Base-by-base conservation (phyloP, 1,140 invertebrate genomes). In the Anadara kagoshimensis region DNA sequence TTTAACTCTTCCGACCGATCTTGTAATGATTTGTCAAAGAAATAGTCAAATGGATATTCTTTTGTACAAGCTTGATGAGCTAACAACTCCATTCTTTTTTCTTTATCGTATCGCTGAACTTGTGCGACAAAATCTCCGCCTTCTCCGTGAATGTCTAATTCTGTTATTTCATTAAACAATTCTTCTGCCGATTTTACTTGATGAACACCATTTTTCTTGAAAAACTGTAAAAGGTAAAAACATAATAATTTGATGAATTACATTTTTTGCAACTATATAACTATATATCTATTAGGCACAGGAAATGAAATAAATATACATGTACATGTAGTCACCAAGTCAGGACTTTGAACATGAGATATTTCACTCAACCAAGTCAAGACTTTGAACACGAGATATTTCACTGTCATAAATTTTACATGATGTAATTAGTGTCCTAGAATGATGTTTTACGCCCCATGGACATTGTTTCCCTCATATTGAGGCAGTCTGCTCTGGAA, bases 111-210 rank as follows among this genome's bases (percentile, higher is more conserved):
- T 41, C 80, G 56, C 57, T 83, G 80, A 7, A 85, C 78, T 75
- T 85, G 81, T 10, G 80, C 69, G 5, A 75, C 58, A 73, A 90
- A 88, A 3, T 87, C 88, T 29, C 73, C 54, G 5, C 86, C 89
- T 56, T 85, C 72, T 45, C 87, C 88, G 10, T 80, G 54, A 24
- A 92, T 90, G 78, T 91, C 82, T 22, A 92, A 83, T 5, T 90
- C 91, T 22, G 93, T 94, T 11, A 95, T 92, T 11, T 91, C 88
- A 76, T 93, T 93, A 79, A 96, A 95, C 5, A 95, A 84, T 67
- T 94, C 91, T 77, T 94, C 92, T 66, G 92, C 88, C 36, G 90
- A 90, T 64, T 90, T 90, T 11, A 94, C 92, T 72, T 92, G 90
- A 58, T 91, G 87, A 3, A 94, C 91, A 22, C 92, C 92, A 80